Base-by-base conservation (phyloP, 2,888 invertebrate species). In the Escarpia spicata region DNA sequence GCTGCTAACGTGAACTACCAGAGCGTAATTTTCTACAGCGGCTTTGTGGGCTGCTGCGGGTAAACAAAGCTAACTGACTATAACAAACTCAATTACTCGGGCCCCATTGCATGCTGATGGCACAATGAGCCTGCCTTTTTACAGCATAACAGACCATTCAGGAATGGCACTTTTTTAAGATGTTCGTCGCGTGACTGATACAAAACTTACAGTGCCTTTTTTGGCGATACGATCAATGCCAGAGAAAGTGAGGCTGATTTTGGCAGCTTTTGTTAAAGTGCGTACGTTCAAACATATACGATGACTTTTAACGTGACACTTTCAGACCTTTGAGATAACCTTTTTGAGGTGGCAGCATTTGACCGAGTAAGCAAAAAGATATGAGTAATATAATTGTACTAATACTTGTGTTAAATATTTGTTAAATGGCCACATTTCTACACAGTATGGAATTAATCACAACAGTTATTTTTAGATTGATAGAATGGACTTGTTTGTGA, bases 181-280 rank as follows among this genome's bases (percentile, higher is more conserved):
- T 75, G 75, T 75, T 75, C 75, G 6, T 75, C 75, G n/a, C 26
- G 75, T 75, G 75, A 75, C 75, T 19, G 75, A 75, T 75, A 75
- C 75, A 75, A 75, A 75, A 75, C 75, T 75, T 75, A 75, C 75
- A 6, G 75, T 26, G 75, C 75, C 6, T 75, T 75, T 75, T 4
- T 75, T 26, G 6, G 75, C 19, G 75, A 75, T 75, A 75, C n/a
- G 75, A 75, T 75, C 75, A n/a, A 26, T 26, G 19, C 19, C 75
- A 75, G 19, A 75, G 75, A 75, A 75, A 75, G 75, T 75, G 75
- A 75, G 75, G 6, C 75, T 26, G 75, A n/a, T 15, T 75, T 75
- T 75, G 75, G 75, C 75, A 75, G 75, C 75, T 75, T 75, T 75
- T 75, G 75, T 75, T 75, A 75, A 26, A 75, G n/a, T 75, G 75